phyloP scores from a whole-genome alignment of 2,113 vertebrate genomes.

The Thalassarche chlororhynchos region DNA sequence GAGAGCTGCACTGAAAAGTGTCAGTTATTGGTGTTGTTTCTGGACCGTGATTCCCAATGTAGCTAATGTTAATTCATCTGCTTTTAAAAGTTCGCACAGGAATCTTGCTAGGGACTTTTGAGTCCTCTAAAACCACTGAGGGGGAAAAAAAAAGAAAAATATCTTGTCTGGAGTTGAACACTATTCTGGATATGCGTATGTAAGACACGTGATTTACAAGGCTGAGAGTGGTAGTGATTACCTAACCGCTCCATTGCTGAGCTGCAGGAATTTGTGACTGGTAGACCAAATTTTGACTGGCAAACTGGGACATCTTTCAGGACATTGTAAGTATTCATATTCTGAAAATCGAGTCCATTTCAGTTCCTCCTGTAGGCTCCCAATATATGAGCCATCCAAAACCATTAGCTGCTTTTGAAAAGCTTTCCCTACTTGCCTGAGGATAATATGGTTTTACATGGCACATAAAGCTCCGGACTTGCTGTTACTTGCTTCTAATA shows the following conservation, averaged over 20 bases:
- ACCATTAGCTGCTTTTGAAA: background rate
- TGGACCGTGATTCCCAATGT: background rate
- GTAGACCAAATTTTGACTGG: background rate
- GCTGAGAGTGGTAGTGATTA: background rate
- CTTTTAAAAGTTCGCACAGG: background rate
- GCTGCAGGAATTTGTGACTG: background rate
- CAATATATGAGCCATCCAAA: background rate
- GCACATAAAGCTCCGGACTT: background rate
- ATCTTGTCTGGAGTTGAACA: background rate
- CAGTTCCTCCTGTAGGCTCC: background rate
- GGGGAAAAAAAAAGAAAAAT: background rate
- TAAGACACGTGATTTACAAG: background rate
- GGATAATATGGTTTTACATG: background rate
- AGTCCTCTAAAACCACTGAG: background rate
- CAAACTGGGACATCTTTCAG: background rate
- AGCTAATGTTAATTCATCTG: background rate
- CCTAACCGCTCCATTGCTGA: background rate
- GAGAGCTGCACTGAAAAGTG: background rate
- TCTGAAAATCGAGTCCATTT: background rate
- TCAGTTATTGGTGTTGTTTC: background rate
- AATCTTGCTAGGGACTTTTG: background rate
- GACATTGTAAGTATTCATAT: background rate
- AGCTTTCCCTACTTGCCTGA: background rate
- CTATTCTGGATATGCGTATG: background rate
- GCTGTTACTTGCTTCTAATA: background rate